phyloP scores from a whole-genome alignment of 2,797 vertebrate genomes.

The Psittacula derbiana region DNA sequence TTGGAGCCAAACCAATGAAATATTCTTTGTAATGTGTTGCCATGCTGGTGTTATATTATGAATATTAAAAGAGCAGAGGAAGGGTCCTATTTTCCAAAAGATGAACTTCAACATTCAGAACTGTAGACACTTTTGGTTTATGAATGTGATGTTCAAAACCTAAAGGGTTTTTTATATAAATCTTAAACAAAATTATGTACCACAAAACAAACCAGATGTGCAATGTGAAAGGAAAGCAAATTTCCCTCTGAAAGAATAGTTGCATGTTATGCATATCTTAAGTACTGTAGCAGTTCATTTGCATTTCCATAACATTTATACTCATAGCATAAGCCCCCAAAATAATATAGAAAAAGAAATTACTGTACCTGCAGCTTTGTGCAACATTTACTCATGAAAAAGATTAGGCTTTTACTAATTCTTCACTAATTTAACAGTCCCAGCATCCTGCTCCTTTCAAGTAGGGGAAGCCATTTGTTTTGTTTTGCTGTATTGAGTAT shows the following conservation, averaged over 20 bases:
- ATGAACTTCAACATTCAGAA: background rate
- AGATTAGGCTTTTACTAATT: constrained; percentile 25
- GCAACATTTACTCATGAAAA: background rate
- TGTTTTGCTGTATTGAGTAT: background rate
- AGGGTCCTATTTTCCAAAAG: background rate
- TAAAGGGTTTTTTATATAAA: background rate
- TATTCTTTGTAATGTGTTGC: background rate
- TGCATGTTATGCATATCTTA: background rate
- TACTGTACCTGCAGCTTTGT: constrained; percentile 23
- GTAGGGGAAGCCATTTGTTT: background rate
- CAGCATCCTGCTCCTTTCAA: background rate
- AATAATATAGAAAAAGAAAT: constrained; percentile 17
- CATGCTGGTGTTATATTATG: background rate
- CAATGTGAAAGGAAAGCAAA: background rate
- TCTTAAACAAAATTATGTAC: background rate
- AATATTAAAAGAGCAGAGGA: background rate
- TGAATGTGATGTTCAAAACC: background rate
- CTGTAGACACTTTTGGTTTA: background rate
- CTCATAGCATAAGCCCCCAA: background rate
- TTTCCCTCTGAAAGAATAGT: background rate
- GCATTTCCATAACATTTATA: constrained; percentile 17
- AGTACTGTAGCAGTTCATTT: constrained; percentile 7
- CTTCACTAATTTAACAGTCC: background rate
- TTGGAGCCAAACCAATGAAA: background rate
- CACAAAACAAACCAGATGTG: background rate